A percentile compares a stretch with the other conserved stretches of the same genome.
These are phyloP conservation scores for Muraenolepis orangiensis DNA, from an alignment of 2,797 vertebrate species.

Conservation along the genomic window DNA sequence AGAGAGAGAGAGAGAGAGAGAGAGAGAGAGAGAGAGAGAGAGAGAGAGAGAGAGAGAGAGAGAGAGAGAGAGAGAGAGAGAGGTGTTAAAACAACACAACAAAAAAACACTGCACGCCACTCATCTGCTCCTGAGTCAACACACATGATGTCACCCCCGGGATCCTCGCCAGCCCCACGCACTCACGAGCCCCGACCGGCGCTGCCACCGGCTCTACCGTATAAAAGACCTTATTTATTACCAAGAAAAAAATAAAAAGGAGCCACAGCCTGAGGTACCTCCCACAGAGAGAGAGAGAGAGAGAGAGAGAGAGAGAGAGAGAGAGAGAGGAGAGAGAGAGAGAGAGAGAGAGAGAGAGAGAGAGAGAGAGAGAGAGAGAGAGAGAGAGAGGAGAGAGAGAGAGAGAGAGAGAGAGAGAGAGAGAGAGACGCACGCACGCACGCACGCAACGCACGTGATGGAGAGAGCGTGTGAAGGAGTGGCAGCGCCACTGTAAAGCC, in stretches of 20 bases:
- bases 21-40: slow-evolving; percentile 24
- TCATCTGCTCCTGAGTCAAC: slow-evolving; percentile 77
- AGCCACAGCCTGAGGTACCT: slow-evolving; percentile 61
- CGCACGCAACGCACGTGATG: no score
- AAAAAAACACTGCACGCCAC: slow-evolving; percentile 72
- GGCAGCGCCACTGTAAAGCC: not conserved
- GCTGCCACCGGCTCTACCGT: slow-evolving; percentile 58
- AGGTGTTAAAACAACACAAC: slow-evolving; percentile 39
- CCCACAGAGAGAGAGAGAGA: slow-evolving; percentile 58
- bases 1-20: slow-evolving; percentile 14
- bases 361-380: slow-evolving; percentile 55
- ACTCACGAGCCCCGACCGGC: slow-evolving; percentile 50
- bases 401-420: slow-evolving; percentile 50
- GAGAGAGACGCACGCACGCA: no score
- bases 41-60: slow-evolving; percentile 26
- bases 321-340: slow-evolving; percentile 37
- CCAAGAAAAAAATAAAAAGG: slow-evolving; percentile 54
- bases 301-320: slow-evolving; percentile 34
- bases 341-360: slow-evolving; percentile 19
- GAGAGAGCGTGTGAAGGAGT: slow-evolving; percentile 29
- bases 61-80: slow-evolving; percentile 19
- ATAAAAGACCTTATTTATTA: slow-evolving; percentile 79
- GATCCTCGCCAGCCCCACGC: slow-evolving; percentile 63
- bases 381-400: slow-evolving; percentile 28
- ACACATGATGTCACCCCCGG: slow-evolving; percentile 76